phyloP scores from a whole-genome alignment of 2,797 vertebrate genomes.

The Enteromius treurensis region DNA sequence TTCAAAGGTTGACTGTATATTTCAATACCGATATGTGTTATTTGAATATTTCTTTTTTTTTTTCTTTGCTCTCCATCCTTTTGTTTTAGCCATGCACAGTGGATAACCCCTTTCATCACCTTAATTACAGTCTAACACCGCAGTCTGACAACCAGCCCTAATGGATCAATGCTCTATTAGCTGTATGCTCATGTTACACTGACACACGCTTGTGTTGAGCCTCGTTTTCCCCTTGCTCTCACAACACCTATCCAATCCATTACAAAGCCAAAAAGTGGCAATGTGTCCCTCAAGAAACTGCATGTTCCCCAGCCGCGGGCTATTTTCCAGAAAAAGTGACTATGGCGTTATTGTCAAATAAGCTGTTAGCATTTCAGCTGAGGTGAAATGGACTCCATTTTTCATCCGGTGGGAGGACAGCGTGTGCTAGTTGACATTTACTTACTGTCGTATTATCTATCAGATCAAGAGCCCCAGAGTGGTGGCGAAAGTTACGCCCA shows the following conservation, averaged over 20 bases:
- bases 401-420: constrained; percentile 60
- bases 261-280: constrained; percentile 14
- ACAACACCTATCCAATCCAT: constrained; percentile 18
- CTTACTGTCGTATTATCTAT: constrained; percentile 53
- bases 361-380: constrained; percentile 70
- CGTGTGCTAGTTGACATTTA: constrained; percentile 63
- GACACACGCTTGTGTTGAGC: constrained; percentile 8
- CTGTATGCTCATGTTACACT: constrained; percentile 52
- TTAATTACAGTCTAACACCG: constrained; percentile 56
- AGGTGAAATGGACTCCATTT: constrained; percentile 63
- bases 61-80: background rate
- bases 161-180: constrained; percentile 58
- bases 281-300: constrained; percentile 42
- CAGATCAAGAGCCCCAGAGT: constrained; percentile 56
- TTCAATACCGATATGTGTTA: no score
- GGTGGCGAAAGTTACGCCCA: constrained; percentile 49
- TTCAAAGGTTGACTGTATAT: no score
- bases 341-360: constrained; percentile 71
- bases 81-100: background rate
- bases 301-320: constrained; percentile 56
- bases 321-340: constrained; percentile 68
- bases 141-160: constrained; percentile 68
- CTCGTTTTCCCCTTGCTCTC: constrained; percentile 28
- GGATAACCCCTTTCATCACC: constrained; percentile 1
- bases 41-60: no score